phyloP scores from a whole-genome alignment of 2,888 invertebrate species.

The Oligia fasciuncula region DNA sequence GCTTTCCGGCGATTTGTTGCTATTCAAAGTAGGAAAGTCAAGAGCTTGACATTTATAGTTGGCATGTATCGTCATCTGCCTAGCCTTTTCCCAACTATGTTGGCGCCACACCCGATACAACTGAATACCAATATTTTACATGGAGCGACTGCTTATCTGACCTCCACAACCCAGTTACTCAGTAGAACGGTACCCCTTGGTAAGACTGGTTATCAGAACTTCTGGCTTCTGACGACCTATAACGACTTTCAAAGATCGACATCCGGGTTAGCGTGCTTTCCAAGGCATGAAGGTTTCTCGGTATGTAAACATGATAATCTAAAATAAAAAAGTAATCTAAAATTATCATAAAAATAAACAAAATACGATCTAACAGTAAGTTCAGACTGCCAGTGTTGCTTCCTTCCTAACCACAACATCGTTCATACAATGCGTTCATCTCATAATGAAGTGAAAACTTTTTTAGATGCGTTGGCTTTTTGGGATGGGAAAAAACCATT shows the following conservation, averaged over 20 bases:
- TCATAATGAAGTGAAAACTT: too few species aligned
- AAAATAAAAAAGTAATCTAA: too few species aligned
- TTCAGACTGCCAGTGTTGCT: too few species aligned
- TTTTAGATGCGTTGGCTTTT: too few species aligned
- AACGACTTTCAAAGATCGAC: background rate
- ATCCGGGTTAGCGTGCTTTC: background rate
- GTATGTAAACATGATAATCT: background rate
- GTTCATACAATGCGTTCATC: too few species aligned
- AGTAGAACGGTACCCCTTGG: background rate
- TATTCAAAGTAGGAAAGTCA: background rate
- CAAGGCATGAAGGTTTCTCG: too few species aligned
- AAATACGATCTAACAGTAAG: too few species aligned
- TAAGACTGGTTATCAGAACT: background rate
- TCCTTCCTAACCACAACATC: too few species aligned
- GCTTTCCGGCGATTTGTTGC: background rate
- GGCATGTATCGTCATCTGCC: background rate
- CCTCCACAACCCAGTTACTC: too few species aligned
- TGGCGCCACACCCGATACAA: background rate
- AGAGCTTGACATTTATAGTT: constrained; percentile 1
- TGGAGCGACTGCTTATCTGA: too few species aligned
- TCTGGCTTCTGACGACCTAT: background rate
- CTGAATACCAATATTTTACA: background rate
- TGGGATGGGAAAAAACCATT: too few species aligned
- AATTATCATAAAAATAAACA: too few species aligned
- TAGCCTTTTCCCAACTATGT: background rate